Percentiles rank a stretch among this genome's conserved stretches.
Conservation (phyloP, 2,888 invertebrate genomes). For the Theristus sp. region DNA sequence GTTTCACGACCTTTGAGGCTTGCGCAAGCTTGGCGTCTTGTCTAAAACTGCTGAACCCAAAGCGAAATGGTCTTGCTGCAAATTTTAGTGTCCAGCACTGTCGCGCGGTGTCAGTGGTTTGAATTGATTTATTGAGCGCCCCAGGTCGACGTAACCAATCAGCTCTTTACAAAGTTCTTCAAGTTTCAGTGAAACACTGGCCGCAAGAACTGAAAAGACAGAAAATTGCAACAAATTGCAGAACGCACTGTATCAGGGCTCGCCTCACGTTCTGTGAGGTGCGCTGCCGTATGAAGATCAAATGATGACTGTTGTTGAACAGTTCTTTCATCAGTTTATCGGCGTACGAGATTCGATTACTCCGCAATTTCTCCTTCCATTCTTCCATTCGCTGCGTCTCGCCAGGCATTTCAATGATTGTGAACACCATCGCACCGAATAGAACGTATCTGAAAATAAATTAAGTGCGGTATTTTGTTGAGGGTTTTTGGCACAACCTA, state of each 20-base stretch:
- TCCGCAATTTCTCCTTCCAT: background rate
- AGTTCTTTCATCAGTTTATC: background rate
- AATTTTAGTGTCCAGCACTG: background rate
- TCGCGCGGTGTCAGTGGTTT: background rate
- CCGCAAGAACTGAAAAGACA: too few species aligned
- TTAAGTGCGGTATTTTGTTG: too few species aligned
- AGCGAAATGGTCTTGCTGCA: background rate
- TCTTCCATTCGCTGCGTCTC: background rate
- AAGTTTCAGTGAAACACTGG: too few species aligned
- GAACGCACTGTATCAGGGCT: background rate
- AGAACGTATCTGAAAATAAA: too few species aligned
- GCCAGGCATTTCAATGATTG: conserved; percentile 2
- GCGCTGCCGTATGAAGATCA: background rate
- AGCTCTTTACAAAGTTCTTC: too few species aligned
- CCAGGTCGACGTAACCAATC: too few species aligned
- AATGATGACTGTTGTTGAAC: conserved; percentile 4
- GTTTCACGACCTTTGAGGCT: too few species aligned
- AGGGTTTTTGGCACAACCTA: too few species aligned
- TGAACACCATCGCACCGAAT: background rate
- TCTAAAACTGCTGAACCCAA: background rate
- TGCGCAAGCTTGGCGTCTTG: too few species aligned
- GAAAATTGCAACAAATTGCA: background rate
- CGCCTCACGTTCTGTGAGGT: background rate
- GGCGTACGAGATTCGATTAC: background rate
- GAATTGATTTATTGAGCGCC: too few species aligned